Percentiles rank a stretch among this genome's conserved stretches.
These are phyloP conservation scores for Balearica regulorum DNA, from an alignment of 2,797 vertebrate genomes.

Conservation along the genomic window DNA sequence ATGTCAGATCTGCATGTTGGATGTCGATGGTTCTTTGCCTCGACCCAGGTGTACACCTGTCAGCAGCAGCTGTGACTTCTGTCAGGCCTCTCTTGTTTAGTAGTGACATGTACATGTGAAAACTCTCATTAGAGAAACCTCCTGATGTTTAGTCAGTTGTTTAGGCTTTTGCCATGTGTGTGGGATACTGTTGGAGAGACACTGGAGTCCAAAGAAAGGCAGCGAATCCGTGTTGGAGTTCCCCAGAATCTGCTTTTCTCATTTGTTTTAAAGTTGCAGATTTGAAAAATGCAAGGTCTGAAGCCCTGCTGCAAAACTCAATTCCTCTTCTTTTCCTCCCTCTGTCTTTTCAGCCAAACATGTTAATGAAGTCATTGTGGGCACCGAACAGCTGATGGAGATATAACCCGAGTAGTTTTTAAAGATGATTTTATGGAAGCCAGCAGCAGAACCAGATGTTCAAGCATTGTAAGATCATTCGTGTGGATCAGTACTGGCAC, in stretches of 20 bases:
- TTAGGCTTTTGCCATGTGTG: constrained; percentile 39
- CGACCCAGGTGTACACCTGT: constrained; percentile 24
- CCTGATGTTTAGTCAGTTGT: constrained; percentile 56
- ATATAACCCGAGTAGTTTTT: constrained; percentile 77
- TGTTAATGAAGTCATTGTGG: constrained; percentile 95
- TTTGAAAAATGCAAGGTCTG: constrained; percentile 21
- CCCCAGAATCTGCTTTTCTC: constrained; percentile 41
- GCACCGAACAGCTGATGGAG: constrained; percentile 96
- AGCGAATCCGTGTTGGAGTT: background rate
- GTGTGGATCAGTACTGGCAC: constrained; percentile 41
- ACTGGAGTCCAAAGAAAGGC: background rate
- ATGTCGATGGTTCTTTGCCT: background rate
- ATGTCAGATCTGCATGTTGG: background rate
- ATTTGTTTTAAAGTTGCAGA: constrained; percentile 27
- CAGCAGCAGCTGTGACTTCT: constrained; percentile 50
- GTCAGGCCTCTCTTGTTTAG: background rate
- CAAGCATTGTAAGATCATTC: constrained; percentile 35
- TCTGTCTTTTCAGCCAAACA: constrained; percentile 85
- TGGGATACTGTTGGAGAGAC: background rate
- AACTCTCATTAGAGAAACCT: constrained; percentile 21
- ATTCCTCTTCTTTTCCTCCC: constrained; percentile 40
- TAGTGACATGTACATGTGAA: constrained; percentile 25
- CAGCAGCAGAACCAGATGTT: constrained; percentile 58
- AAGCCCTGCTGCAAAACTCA: constrained; percentile 23
- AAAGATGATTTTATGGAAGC: constrained; percentile 61